Evolutionary conservation across 2,113 vertebrate species (phyloP), one percentile per base, ranked within the genome.

Genomic region (Aspiorhynchus laticeps): DNA sequence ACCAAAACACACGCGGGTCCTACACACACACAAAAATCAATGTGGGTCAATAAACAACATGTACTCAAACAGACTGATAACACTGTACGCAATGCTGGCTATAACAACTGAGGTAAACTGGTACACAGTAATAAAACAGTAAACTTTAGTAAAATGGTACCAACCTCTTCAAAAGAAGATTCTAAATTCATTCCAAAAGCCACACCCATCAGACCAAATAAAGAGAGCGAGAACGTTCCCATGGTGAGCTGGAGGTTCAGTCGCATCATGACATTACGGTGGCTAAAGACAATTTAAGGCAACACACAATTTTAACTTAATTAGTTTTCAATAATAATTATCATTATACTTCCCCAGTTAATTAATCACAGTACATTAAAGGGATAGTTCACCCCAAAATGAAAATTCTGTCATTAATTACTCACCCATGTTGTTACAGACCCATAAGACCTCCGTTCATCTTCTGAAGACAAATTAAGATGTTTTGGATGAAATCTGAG

Each of bases 241-340:
- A 99, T 99, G 5, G 98, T 98, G 90, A 99, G 93, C 92, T 99
- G 98, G 74, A 99, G 95, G 86, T 98, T 99, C 90, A 99, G 93
- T 36, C 98, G 96, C 98, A 99, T 99, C 98, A 99, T 99, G 91
- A 99, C 97, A 6, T 99, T 99, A 14, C 98, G 97, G 92, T 99
- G 97, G 93, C 98, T 99, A 87, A 9, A 48, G 81, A 77, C 8
- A 41, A 85, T 31, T 46, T 33, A 12, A 74, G 31, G 7, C 65
- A 36, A 83, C 2, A 87, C 6, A 43, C 3, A 51, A 36, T 26
- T 21, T 31, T 28, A 65, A 17, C 7, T 33, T 7, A 7, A 46
- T 46, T 4, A 46, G 10, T 46, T 46, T 46, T 46, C 43, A 43
- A 2, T 43, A 43, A 43, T 10, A 2, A 9, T 2, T 46, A 46